Percentiles rank a stretch among this genome's conserved stretches.
Conservation (phyloP, 2,113 vertebrate genomes). For the Bujurquina vittata region DNA sequence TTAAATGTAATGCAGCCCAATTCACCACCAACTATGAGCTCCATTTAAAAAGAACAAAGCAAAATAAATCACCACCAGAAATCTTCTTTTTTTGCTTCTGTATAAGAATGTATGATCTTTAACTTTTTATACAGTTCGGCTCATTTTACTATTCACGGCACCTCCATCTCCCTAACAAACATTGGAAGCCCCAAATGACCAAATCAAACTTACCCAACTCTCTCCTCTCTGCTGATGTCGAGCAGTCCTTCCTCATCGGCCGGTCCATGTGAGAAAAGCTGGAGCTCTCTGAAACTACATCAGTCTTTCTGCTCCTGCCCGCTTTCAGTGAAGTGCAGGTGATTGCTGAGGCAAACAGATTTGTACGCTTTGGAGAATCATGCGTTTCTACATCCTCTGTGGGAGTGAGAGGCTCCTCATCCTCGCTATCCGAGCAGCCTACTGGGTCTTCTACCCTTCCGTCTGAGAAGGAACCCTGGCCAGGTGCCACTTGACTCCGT, state of each 20-base stretch:
- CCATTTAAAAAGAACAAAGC: fast-evolving
- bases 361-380: slow-evolving; percentile 86
- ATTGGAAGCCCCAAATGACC: not conserved
- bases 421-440: slow-evolving; percentile 81
- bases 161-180: not conserved
- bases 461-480: slow-evolving; percentile 75
- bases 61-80: not conserved
- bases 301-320: slow-evolving; percentile 68
- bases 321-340: slow-evolving; percentile 73
- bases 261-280: slow-evolving; percentile 77
- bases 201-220: slow-evolving; percentile 74
- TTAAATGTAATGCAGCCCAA: not conserved
- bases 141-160: too few relatives aligned
- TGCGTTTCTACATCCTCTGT: slow-evolving; percentile 68
- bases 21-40: not conserved
- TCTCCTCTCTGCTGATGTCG: slow-evolving; percentile 82
- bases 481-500: slow-evolving; percentile 64
- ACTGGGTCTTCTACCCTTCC: slow-evolving; percentile 65
- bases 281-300: slow-evolving; percentile 55
- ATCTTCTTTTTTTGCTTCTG: not conserved
- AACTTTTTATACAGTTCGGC: too few relatives aligned
- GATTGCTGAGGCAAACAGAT: slow-evolving; percentile 97
- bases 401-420: slow-evolving; percentile 76
- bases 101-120: too few relatives aligned
- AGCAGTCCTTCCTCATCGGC: slow-evolving; percentile 85